These are phyloP conservation scores for Bryconaethiops microstoma DNA, from an alignment of 2,797 vertebrate genomes.

Conservation along the genomic window DNA sequence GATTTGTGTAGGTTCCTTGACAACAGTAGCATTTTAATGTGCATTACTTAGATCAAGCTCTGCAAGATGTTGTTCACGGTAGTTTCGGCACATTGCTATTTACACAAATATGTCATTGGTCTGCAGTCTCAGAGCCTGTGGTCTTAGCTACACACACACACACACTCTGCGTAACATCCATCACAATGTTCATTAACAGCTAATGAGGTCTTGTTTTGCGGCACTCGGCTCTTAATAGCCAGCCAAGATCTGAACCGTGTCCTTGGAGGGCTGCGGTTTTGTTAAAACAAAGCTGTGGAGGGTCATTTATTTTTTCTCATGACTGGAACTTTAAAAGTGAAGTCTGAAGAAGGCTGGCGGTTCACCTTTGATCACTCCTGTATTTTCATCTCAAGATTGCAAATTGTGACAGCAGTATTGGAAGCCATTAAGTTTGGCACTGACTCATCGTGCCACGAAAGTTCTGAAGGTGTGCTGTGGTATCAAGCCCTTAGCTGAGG, in stretches of 20 bases:
- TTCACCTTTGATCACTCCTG: background rate
- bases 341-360: background rate
- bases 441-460: no score
- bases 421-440: no score
- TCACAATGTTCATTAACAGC: conserved; percentile 14
- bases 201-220: conserved; percentile 8
- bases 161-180: conserved; percentile 21
- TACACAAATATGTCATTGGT: background rate
- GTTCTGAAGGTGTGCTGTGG: no score
- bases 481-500: no score
- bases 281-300: conserved; percentile 5
- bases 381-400: background rate
- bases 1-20: background rate
- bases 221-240: conserved; percentile 5
- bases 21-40: background rate
- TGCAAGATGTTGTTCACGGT: background rate
- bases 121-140: background rate
- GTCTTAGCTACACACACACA: background rate
- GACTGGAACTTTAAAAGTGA: background rate
- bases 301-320: background rate
- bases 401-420: no score
- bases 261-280: background rate
- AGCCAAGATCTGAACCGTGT: conserved; percentile 1
- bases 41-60: background rate
- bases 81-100: background rate